Conservation (phyloP, 2,888 invertebrate genomes). For the Ligdia adustata region DNA sequence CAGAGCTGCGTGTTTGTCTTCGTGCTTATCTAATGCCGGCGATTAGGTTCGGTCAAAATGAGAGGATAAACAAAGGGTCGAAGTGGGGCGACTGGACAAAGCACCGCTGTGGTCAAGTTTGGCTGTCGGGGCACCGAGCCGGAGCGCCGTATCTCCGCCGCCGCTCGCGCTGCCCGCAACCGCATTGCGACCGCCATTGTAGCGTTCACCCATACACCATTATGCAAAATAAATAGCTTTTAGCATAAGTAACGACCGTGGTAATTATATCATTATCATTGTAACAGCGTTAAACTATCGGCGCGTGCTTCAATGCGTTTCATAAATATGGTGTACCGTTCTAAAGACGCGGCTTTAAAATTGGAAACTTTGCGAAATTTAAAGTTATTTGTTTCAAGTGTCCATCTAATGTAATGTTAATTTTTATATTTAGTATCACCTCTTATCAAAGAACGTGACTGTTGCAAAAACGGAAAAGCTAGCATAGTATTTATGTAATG, state of each 20-base stretch:
- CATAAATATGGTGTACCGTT: constrained; percentile 7
- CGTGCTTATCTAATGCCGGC: constrained; percentile 26
- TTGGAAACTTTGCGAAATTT: too few relatives aligned
- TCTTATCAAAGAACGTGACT: too few relatives aligned
- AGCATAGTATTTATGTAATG: too few relatives aligned
- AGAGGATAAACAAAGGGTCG: constrained; percentile 48
- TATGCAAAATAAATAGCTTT: constrained; percentile 72
- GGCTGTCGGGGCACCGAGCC: constrained; percentile 51
- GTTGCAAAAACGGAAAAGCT: too few relatives aligned
- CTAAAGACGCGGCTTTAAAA: too few relatives aligned
- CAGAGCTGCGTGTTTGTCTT: constrained; percentile 26
- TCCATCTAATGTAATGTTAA: too few relatives aligned
- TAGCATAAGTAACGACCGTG: constrained; percentile 60
- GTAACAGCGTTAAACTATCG: constrained; percentile 44
- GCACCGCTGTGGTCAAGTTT: constrained; percentile 65
- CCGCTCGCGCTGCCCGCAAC: constrained; percentile 41
- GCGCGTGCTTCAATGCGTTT: constrained; percentile 26
- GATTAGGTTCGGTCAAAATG: constrained; percentile 31
- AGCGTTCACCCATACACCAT: constrained; percentile 64
- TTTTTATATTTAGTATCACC: too few relatives aligned
- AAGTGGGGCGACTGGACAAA: constrained; percentile 51
- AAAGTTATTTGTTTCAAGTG: too few relatives aligned
- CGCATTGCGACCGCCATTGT: constrained; percentile 64
- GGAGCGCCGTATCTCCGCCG: constrained; percentile 38
- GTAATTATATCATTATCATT: constrained; percentile 60